Evolutionary conservation across 2,888 invertebrate genomes (phyloP).

Genomic region (Argyresthia goedartella): DNA sequence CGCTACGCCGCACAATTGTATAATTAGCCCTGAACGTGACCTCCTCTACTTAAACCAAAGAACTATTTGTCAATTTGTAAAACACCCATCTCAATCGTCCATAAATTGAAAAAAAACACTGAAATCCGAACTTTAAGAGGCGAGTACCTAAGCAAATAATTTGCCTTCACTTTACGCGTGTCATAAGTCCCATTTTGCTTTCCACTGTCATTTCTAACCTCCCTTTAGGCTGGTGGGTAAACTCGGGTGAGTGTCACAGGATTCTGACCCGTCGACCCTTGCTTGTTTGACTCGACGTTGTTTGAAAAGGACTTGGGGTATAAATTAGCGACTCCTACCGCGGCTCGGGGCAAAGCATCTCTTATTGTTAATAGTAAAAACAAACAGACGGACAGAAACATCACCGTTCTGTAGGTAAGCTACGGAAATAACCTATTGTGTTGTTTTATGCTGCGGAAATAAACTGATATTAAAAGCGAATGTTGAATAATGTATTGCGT

Average conservation of each 20-base stretch:
- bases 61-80: constrained; percentile 5
- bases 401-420: no score
- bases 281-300: constrained; percentile 40
- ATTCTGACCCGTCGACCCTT: constrained; percentile 23
- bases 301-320: constrained; percentile 51
- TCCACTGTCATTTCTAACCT: background rate
- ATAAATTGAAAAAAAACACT: constrained; percentile 28
- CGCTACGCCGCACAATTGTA: no score
- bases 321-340: constrained; percentile 62
- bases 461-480: no score
- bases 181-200: constrained; percentile 21
- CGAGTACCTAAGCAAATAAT: constrained; percentile 41
- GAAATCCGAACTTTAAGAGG: constrained; percentile 40
- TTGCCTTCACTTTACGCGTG: constrained; percentile 25
- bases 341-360: constrained; percentile 41
- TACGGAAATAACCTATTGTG: no score
- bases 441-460: no score
- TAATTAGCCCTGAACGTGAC: no score
- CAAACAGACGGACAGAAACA: constrained; percentile 16
- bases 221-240: background rate
- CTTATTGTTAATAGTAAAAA: constrained; percentile 27
- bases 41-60: background rate
- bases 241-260: constrained; percentile 8
- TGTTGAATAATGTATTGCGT: no score
- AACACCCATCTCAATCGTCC: background rate